These are phyloP conservation scores for Lucifuga dentata DNA, from an alignment of 2,113 vertebrate genomes.

Conservation along the genomic window DNA sequence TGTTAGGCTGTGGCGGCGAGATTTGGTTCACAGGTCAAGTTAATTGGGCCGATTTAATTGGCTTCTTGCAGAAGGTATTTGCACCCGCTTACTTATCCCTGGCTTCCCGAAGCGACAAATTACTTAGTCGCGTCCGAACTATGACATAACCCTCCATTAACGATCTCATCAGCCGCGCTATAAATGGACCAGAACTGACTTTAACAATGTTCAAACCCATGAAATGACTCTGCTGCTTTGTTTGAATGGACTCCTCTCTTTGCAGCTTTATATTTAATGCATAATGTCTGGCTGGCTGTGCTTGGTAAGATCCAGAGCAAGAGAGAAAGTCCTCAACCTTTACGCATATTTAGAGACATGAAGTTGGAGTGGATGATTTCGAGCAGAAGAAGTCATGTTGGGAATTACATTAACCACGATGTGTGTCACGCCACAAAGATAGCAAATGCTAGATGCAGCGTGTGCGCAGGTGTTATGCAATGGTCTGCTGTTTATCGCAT, in stretches of 20 bases:
- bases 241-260: conserved; percentile 33
- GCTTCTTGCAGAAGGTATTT: conserved; percentile 6
- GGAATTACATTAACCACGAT: conserved; percentile 29
- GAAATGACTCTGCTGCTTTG: conserved; percentile 24
- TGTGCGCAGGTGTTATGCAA: too few relatives aligned
- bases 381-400: conserved; percentile 27
- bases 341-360: conserved; percentile 52
- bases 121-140: conserved; percentile 31
- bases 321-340: conserved; percentile 56
- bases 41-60: conserved; percentile 15
- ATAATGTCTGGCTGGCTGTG: conserved; percentile 33
- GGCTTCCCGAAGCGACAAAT: conserved; percentile 18
- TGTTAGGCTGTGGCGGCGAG: background rate
- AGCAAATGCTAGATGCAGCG: background rate
- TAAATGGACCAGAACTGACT: conserved; percentile 39
- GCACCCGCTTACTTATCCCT: conserved; percentile 14
- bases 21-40: conserved; percentile 5
- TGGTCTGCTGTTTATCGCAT: too few relatives aligned
- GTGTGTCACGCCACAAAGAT: conserved; percentile 13
- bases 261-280: conserved; percentile 49
- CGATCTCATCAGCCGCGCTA: conserved; percentile 30
- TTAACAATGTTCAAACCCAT: conserved; percentile 25
- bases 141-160: conserved; percentile 55
- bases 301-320: conserved; percentile 23
- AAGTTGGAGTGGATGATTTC: conserved; percentile 39